Conservation (phyloP, 2,113 vertebrate genomes). For the Syngnathus typhle region DNA sequence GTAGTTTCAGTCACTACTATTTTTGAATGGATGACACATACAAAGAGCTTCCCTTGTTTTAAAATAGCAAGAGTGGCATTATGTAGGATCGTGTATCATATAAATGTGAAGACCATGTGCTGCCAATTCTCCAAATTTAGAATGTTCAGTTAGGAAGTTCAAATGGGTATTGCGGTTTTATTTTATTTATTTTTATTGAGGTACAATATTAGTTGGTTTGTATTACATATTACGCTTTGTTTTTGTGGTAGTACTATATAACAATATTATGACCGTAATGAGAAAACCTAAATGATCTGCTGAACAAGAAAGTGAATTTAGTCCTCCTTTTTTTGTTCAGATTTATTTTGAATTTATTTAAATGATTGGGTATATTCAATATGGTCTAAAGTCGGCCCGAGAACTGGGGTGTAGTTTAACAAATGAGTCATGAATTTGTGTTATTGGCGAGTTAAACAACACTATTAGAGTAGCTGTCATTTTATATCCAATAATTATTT, state of each 20-base stretch:
- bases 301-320: neutral
- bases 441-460: too few species aligned
- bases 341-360: too few species aligned
- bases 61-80: neutral
- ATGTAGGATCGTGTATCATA: neutral
- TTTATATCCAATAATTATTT: too few species aligned
- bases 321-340: too few species aligned
- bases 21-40: neutral
- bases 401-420: too few species aligned
- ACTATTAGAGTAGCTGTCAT: too few species aligned
- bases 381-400: too few species aligned
- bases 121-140: neutral
- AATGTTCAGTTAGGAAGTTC: neutral
- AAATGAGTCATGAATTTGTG: too few species aligned
- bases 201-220: neutral
- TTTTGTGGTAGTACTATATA: neutral
- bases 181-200: neutral
- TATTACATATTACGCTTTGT: neutral
- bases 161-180: neutral
- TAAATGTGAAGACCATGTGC: neutral
- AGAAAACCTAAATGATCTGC: neutral
- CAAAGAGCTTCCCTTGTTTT: slow-evolving; percentile 1
- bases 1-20: neutral
- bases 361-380: too few species aligned
- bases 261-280: neutral